These are phyloP conservation scores for Tauraco erythrolophus DNA, from an alignment of 2,113 vertebrate species.

Conservation along the genomic window DNA sequence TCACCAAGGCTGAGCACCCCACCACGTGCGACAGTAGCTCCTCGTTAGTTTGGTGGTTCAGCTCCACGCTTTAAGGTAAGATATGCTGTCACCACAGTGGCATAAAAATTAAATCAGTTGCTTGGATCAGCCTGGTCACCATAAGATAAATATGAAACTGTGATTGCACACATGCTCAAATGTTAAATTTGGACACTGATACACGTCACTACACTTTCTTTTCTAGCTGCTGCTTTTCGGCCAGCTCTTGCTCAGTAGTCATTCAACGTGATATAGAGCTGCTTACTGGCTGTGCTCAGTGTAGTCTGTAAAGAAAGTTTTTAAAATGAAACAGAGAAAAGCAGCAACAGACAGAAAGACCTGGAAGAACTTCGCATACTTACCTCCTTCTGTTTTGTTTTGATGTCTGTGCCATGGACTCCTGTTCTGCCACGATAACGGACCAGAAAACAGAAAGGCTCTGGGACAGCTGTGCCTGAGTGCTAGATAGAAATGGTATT, in stretches of 20 bases:
- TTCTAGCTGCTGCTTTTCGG: background rate
- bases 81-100: background rate
- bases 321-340: background rate
- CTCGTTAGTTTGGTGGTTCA: background rate
- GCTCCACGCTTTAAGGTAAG: background rate
- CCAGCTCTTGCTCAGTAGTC: background rate
- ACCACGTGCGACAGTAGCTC: background rate
- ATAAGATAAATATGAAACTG: background rate
- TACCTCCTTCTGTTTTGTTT: background rate
- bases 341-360: background rate
- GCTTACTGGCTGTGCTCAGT: background rate
- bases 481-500: background rate
- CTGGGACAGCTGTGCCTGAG: background rate
- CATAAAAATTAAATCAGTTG: background rate
- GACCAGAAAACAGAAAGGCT: background rate
- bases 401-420: background rate
- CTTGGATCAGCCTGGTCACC: background rate
- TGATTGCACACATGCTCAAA: background rate
- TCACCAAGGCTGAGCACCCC: background rate
- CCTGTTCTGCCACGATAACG: rapidly evolving
- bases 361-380: background rate
- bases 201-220: background rate
- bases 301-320: background rate
- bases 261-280: rapidly evolving
- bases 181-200: background rate